A percentile compares a stretch with the other conserved stretches of the same genome.
phyloP scores from a whole-genome alignment of 1,140 invertebrate species.

The Rhopalosiphum padi region DNA sequence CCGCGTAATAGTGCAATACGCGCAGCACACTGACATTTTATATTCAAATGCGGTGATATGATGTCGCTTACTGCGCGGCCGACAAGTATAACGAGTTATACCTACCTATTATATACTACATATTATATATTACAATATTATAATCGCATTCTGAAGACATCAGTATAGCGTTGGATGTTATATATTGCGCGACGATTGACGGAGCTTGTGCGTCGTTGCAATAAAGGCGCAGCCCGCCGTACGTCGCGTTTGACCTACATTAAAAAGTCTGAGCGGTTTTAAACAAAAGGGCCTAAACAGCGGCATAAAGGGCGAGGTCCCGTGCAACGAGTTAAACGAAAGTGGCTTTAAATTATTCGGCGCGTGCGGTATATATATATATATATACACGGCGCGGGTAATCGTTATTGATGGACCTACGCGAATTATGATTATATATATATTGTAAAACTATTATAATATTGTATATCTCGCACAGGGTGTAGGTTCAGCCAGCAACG shows the following conservation, averaged over 20 bases:
- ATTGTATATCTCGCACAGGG: too few species aligned
- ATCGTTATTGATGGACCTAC: conserved; percentile 25
- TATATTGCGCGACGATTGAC: not conserved
- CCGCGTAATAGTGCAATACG: too few species aligned
- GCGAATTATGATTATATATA: not conserved
- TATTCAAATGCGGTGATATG: too few species aligned
- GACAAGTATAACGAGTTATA: too few species aligned
- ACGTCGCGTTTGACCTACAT: conserved; percentile 25
- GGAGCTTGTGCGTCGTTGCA: not conserved
- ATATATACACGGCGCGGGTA: not conserved
- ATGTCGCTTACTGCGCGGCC: too few species aligned
- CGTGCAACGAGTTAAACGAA: not conserved
- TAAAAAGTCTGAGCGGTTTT: not conserved
- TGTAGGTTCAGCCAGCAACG: not conserved
- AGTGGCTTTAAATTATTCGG: not conserved
- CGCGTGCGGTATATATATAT: not conserved
- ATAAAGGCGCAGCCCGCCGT: conserved; percentile 9
- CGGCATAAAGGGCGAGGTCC: conserved; percentile 29
- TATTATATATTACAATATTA: too few species aligned
- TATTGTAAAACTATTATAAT: not conserved
- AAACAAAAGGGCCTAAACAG: not conserved
- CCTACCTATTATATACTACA: too few species aligned
- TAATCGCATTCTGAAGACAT: not conserved
- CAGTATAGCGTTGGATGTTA: not conserved
- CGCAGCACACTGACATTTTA: too few species aligned